phyloP scores from a whole-genome alignment of 2,113 vertebrate genomes.

The Gymnocephalus cernua region DNA sequence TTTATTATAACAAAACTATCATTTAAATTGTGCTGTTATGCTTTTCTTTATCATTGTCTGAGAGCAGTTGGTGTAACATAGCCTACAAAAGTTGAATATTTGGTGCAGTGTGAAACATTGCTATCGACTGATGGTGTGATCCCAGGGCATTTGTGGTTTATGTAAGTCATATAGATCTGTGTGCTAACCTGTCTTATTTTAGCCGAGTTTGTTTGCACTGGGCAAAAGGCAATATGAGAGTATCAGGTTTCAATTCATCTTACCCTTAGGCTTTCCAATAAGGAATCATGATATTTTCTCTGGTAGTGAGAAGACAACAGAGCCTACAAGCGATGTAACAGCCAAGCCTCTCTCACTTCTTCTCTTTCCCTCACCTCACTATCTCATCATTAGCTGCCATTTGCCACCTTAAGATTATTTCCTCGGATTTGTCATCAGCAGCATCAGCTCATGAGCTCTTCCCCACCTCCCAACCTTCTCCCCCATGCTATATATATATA shows the following conservation, averaged over 20 bases:
- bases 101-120: slow-evolving; percentile 11
- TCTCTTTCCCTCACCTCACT: slow-evolving; percentile 6
- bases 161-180: slow-evolving; percentile 37
- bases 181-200: slow-evolving; percentile 35
- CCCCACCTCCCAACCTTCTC: slow-evolving; percentile 16
- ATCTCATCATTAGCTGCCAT: slow-evolving; percentile 52
- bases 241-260: slow-evolving; percentile 37
- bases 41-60: not conserved
- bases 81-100: slow-evolving; percentile 15
- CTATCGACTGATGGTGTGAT: slow-evolving; percentile 21
- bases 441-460: slow-evolving; percentile 30
- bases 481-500: no score
- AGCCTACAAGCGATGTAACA: slow-evolving; percentile 49
- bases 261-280: slow-evolving; percentile 13
- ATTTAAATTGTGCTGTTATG: not conserved
- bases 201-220: slow-evolving; percentile 21
- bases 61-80: not conserved
- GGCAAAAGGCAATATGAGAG: slow-evolving; percentile 40
- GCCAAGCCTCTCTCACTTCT: not conserved
- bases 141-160: slow-evolving; percentile 12
- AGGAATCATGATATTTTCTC: slow-evolving; percentile 52
- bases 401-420: slow-evolving; percentile 65
- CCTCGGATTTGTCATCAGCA: slow-evolving; percentile 44
- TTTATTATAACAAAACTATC: not conserved
- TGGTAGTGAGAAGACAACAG: slow-evolving; percentile 32